Base-by-base conservation (phyloP, 2,113 vertebrate species). In the Sigmodon hispidus region DNA sequence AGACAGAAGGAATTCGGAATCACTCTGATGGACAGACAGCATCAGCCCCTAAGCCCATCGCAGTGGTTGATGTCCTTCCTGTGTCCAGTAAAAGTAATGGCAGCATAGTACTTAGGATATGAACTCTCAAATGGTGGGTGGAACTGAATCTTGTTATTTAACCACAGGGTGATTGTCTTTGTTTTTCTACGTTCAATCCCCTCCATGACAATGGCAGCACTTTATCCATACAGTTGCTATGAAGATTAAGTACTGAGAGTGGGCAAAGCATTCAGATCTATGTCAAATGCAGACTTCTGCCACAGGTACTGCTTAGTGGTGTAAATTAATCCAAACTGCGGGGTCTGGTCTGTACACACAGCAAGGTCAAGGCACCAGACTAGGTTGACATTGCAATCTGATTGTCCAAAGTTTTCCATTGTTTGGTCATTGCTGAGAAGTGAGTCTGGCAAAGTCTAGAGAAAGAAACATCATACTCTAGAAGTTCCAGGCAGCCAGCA, bases 121-220 rank as follows among this genome's bases (percentile, higher is more conserved):
- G 31, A 91, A 15, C 40, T 79, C 77, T 81, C 12, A 57, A 94
- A 83, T 93, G 76, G 93, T 81, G 45, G 63, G 43, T 45, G 72
- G 2, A 57, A 81, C 2, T 91, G 45, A 92, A 89, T 89, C 84
- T 22, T 61, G 45, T 21, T 69, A 2, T 91, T 92, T 95, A 93
- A 91, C 61, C 63, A 87, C 19, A 88, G 70, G 59, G 15, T 48
- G 84, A 80, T 88, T 85, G 48, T 87, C 52, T 80, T 90, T 80
- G 73, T 40, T 34, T 73, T 59, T 87, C 61, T 83, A 2, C 36
- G 69, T 29, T 93, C 55, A 79, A 59, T 92, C 34, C 92, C 43
- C 31, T 91, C 8, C 67, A 57, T 8, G 22, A 55, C 76, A 69
- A 75, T 61, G 63, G 95, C 24, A 76, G n/a, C 40, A 77, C 65